phyloP scores from a whole-genome alignment of 1,140 invertebrate species.

The Drosophila takahashii region DNA sequence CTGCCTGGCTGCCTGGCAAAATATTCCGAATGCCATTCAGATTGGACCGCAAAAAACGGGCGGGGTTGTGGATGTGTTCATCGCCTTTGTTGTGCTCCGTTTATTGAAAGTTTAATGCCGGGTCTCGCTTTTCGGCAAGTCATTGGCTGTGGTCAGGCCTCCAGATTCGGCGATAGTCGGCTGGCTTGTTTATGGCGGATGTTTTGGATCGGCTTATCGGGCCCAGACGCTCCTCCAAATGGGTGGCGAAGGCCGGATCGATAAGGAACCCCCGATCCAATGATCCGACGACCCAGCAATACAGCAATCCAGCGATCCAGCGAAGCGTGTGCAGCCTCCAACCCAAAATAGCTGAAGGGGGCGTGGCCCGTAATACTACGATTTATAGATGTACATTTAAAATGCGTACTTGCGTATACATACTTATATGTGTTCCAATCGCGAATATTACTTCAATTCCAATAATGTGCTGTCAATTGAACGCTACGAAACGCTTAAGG shows the following conservation, averaged over 20 bases:
- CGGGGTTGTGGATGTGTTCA: conserved; percentile 9
- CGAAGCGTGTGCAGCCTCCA: conserved; percentile 35
- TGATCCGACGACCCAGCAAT: not conserved
- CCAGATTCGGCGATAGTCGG: conserved; percentile 42
- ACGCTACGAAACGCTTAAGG: conserved; percentile 13
- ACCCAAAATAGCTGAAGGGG: conserved; percentile 15
- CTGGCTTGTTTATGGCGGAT: conserved; percentile 70
- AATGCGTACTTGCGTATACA: conserved; percentile 25
- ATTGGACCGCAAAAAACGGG: conserved; percentile 6
- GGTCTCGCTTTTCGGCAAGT: conserved; percentile 39
- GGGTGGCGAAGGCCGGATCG: conserved; percentile 26
- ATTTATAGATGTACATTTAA: conserved; percentile 30
- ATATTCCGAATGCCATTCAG: conserved; percentile 45
- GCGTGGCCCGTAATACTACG: conserved; percentile 1
- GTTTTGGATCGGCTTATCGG: conserved; percentile 60
- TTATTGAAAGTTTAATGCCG: conserved; percentile 42
- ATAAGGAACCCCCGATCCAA: conserved; percentile 15
- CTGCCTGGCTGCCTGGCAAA: conserved; percentile 26
- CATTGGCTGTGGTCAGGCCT: conserved; percentile 73
- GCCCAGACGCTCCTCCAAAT: conserved; percentile 47
- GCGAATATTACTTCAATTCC: conserved; percentile 52
- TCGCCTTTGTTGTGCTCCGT: conserved; percentile 29
- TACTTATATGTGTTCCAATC: conserved; percentile 53
- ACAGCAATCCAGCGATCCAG: conserved; percentile 1
- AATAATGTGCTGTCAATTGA: conserved; percentile 49